Evolutionary conservation across 2,797 vertebrate genomes (phyloP), one percentile per base, ranked within the genome.

Genomic region (Ara ararauna): DNA sequence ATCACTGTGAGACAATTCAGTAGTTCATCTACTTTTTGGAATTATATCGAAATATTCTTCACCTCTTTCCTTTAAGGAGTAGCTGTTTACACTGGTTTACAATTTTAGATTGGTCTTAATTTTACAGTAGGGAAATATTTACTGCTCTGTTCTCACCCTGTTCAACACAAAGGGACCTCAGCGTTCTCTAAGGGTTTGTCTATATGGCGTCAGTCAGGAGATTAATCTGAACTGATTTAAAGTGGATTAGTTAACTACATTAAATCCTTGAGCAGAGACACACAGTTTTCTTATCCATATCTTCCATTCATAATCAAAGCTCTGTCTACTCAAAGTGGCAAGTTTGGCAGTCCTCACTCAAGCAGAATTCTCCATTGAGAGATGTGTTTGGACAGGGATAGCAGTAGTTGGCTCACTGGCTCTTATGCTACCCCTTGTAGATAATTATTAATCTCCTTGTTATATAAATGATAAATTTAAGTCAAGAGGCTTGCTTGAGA

Each of bases 211-310:
- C 85, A 96, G 54, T 70, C 62, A 64, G 82, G 87, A 97, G 89
- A 93, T 88, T 95, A 96, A 96, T 96, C 73, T 92, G 95, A 96
- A 92, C 73, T 94, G 91, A 96, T 95, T 96, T 86, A 86, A 96
- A 88, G 66, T 95, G 89, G 73, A 88, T 95, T 95, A 86, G 68
- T 95, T 94, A 96, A 93, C 91, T 72, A 91, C 76, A 88, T 91
- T 91, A 91, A 89, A 78, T 84, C 82, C 67, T n/a, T 44, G 73
- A 93, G 85, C 80, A 94, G 78, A 91, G 84, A 81, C 72, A 61
- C 38, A 29, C 26, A 85, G 90, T 92, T 95, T 95, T 92, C 90
- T 85, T 90, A 74, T 48, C 67, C 75, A 16, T 89, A 90, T 87
- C 81, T 96, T 92, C 85, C 45, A 80, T 80, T 94, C 74, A 89